Conservation (phyloP, 2,113 vertebrate species). For the Apeltes quadracus region DNA sequence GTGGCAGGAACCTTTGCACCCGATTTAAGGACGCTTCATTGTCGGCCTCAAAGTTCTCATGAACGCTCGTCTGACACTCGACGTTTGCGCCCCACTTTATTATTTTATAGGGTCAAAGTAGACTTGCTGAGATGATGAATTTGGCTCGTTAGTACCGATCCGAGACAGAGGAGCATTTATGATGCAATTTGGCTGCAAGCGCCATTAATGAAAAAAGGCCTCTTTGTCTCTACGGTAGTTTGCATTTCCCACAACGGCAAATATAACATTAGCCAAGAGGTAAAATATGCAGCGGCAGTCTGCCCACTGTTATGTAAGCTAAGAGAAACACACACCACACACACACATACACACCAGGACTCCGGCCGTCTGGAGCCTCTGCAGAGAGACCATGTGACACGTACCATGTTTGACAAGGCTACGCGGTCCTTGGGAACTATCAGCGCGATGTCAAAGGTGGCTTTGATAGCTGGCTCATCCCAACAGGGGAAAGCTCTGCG, state of each 20-base stretch:
- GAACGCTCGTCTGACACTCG: not conserved
- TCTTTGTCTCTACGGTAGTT: constrained; percentile 6
- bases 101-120: constrained; percentile 39
- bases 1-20: not conserved
- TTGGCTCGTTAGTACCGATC: constrained; percentile 21
- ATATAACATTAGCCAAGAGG: constrained; percentile 32
- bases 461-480: constrained; percentile 98
- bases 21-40: too few species aligned
- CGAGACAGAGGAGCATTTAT: constrained; percentile 33
- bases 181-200: constrained; percentile 27
- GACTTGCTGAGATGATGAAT: constrained; percentile 21
- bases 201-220: not conserved
- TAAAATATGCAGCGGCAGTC: constrained; percentile 21
- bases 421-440: constrained; percentile 97
- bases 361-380: constrained; percentile 29
- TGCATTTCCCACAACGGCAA: constrained; percentile 19
- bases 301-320: constrained; percentile 39
- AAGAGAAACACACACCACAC: not conserved
- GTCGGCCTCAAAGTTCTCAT: too few species aligned
- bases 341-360: constrained; percentile 17
- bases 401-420: constrained; percentile 98
- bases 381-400: constrained; percentile 51
- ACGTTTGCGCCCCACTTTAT: constrained; percentile 3
- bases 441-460: constrained; percentile 96
- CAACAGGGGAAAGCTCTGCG: constrained; percentile 98